Evolutionary conservation across 1,140 invertebrate species (phyloP), one percentile per base, ranked within the genome.

Genomic region (Eupristina koningsbergeri): DNA sequence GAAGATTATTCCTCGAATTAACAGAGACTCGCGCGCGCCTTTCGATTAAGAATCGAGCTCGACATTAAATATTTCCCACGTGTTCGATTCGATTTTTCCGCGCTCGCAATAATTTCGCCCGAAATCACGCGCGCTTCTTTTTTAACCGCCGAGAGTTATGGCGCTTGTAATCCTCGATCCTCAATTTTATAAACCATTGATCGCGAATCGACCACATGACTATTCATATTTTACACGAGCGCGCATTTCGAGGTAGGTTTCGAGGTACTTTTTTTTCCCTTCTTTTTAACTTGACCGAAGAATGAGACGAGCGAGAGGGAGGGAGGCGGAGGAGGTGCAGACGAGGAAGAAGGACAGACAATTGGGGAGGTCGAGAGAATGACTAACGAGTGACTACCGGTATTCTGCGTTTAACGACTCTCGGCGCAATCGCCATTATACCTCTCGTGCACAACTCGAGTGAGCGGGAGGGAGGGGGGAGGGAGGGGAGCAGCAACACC

Each of bases 381-480:
- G 79, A 81, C 71, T 81, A 81, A 81, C 69, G 36, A 81, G 69
- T 78, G 81, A 83, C 81, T 76, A 78, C 80, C 69, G 80, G 69
- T 81, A 81, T 74, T 73, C 69, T 81, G 80, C 69, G 50, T 81
- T 81, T 81, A 81, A 81, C 67, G 69, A 81, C 50, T n/a, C 69
- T 47, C 69, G 34, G 50, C 36, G 19, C 74, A 74, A 81, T 81
- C 69, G 50, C 26, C 67, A 50, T 74, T 47, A 74, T 74, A 47
- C 45, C 73, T 74, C 34, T 53, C 29, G n/a, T 61, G 8, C 39
- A 29, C 47, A 13, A 17, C n/a, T n/a, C n/a, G n/a, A 1, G 17
- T 8, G 22, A n/a, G 8, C 3, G 7, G 26, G 34, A 3, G 7
- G 26, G 34, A 17, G 8, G 17, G 22, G 22, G 39, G 8, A 3